phyloP scores from a whole-genome alignment of 2,888 invertebrate species.

The Hoplodrina ambigua region DNA sequence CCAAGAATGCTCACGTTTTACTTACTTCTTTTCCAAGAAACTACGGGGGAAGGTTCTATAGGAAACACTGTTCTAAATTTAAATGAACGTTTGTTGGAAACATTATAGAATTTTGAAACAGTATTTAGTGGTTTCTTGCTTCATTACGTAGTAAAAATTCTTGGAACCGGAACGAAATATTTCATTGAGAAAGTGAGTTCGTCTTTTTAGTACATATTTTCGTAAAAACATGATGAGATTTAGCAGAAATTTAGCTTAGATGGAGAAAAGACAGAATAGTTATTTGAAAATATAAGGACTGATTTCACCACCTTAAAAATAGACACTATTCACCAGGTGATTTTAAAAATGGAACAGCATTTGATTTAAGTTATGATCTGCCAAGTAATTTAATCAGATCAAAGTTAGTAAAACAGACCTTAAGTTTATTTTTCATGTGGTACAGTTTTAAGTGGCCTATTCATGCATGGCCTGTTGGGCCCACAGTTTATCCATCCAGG shows the following conservation, averaged over 20 bases:
- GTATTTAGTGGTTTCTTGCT: conserved; percentile 15
- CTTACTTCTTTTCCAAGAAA: conserved; percentile 3
- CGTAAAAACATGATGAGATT: too few species aligned
- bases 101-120: background rate
- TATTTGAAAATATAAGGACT: too few species aligned
- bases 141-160: background rate
- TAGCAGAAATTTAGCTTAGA: too few species aligned
- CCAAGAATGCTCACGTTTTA: conserved; percentile 8
- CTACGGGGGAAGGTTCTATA: conserved; percentile 10
- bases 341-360: too few species aligned
- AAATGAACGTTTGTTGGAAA: background rate
- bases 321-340: too few species aligned
- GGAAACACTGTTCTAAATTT: conserved; percentile 6
- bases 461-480: conserved; percentile 11
- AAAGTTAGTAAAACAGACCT: too few species aligned
- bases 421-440: too few species aligned
- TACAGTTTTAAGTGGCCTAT: background rate
- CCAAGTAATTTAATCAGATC: too few species aligned
- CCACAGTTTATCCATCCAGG: conserved; percentile 30
- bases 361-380: too few species aligned
- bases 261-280: too few species aligned
- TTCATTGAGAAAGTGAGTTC: background rate
- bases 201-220: background rate
- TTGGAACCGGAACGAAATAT: background rate
- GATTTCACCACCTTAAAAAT: too few species aligned